Evolutionary conservation across 2,888 invertebrate species (phyloP), one percentile per base, ranked within the genome.

Genomic region (Eristalis pertinax): DNA sequence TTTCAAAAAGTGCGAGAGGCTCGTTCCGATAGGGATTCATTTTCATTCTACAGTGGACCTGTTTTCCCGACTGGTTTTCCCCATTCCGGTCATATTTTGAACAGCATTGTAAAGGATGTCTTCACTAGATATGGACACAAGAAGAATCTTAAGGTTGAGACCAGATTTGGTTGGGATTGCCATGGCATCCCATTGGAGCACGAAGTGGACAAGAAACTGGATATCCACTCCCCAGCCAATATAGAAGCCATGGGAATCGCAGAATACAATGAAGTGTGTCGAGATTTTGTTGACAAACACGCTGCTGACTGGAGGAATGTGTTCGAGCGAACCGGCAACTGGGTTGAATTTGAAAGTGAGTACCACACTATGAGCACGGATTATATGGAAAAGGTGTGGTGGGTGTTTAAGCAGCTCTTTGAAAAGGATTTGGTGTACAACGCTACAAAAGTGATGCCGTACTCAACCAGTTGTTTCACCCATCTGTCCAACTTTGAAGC

Each of bases 301-400:
- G 95, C 98, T 0, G 92, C 92, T 35, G 98, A 98, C 89, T 99
- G 98, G 98, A 97, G 97, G 91, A 94, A 92, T 50, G 96, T 98
- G 56, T 95, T 98, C 58, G 94, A 95, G 0, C 94, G 99, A 89
- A 95, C 98, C 91, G 99, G 99, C n/a, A 94, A 99, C 84, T 99
- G 99, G 99, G 98, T 99, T 90, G 98, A 99, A 94, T 99, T 99
- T 93, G 95, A 97, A 91, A 98, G 99, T 93, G 99, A 99, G 93
- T 99, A 99, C 94, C 99, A 99, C 93, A 99, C 99, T 0, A 94
- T 99, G 89, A 98, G 99, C 92, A 98, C 98, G 0, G 97, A 96
- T 95, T 99, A 96, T 92, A 99, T 99, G 99, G 99, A 99, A 93
- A 96, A 97, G n/a, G 96, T 99, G 87, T 99, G 99, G 99, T 99